These are phyloP conservation scores for Leptinotarsa defecta DNA, from an alignment of 1,140 invertebrate species.

Conservation along the genomic window DNA sequence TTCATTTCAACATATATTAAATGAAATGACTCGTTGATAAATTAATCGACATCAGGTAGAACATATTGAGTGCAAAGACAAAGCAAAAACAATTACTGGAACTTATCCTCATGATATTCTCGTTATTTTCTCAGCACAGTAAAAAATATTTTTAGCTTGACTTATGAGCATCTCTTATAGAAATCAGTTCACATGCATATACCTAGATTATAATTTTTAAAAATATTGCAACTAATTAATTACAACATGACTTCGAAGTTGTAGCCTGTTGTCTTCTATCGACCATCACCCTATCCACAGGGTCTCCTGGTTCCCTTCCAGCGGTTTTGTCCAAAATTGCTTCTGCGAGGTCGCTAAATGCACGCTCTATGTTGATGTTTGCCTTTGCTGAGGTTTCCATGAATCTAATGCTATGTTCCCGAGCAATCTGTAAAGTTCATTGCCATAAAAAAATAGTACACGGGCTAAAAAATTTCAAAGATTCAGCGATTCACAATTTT, in stretches of 20 bases:
- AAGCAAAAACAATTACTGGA: too few relatives aligned
- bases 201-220: background rate
- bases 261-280: slow-evolving; percentile 62
- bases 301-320: slow-evolving; percentile 69
- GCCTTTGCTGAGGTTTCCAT: slow-evolving; percentile 99
- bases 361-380: slow-evolving; percentile 96
- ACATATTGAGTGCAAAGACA: too few relatives aligned
- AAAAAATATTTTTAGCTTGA: background rate
- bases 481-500: too few relatives aligned
- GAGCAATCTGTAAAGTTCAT: slow-evolving; percentile 75
- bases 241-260: slow-evolving; percentile 54
- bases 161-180: slow-evolving; percentile 25
- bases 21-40: too few relatives aligned
- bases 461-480: too few relatives aligned
- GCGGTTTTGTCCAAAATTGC: slow-evolving; percentile 90
- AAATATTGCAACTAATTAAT: slow-evolving; percentile 35
- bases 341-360: slow-evolving; percentile 95
- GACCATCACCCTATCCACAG: slow-evolving; percentile 68
- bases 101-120: too few relatives aligned
- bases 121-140: background rate
- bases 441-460: too few relatives aligned
- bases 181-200: slow-evolving; percentile 31
- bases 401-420: slow-evolving; percentile 96
- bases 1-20: too few relatives aligned
- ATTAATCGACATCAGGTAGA: too few relatives aligned